Percentiles rank a stretch among this genome's conserved stretches.
These are phyloP conservation scores for Alectura lathami DNA, from an alignment of 2,113 vertebrate genomes.

Conservation along the genomic window DNA sequence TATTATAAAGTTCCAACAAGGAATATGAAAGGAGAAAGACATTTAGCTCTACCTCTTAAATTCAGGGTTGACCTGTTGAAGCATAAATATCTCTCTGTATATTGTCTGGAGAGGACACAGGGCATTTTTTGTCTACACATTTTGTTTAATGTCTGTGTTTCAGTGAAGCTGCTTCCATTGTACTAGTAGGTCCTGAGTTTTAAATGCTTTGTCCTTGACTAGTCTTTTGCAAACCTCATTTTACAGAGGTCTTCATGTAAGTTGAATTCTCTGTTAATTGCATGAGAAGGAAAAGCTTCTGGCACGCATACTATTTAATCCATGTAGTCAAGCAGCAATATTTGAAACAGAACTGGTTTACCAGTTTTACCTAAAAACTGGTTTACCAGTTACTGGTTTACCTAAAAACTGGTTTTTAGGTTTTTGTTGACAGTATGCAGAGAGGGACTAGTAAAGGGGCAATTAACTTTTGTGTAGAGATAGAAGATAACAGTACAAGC, in stretches of 20 bases:
- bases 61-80: neutral
- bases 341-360: neutral
- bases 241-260: neutral
- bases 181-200: neutral
- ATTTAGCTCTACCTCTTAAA: neutral
- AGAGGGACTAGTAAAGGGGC: neutral
- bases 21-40: neutral
- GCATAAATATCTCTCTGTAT: neutral
- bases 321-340: rapidly evolving
- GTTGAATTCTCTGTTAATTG: neutral
- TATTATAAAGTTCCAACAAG: neutral
- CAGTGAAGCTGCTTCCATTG: neutral
- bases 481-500: neutral
- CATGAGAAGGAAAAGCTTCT: no score
- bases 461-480: neutral
- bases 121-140: neutral
- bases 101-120: neutral
- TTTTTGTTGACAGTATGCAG: neutral
- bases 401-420: no score
- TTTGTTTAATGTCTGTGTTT: neutral
- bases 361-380: no score
- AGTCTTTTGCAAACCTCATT: neutral
- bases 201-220: neutral
- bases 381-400: no score
- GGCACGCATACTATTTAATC: no score